Conservation (phyloP, 2,797 vertebrate species). For the Gadopsis bispinosus region DNA sequence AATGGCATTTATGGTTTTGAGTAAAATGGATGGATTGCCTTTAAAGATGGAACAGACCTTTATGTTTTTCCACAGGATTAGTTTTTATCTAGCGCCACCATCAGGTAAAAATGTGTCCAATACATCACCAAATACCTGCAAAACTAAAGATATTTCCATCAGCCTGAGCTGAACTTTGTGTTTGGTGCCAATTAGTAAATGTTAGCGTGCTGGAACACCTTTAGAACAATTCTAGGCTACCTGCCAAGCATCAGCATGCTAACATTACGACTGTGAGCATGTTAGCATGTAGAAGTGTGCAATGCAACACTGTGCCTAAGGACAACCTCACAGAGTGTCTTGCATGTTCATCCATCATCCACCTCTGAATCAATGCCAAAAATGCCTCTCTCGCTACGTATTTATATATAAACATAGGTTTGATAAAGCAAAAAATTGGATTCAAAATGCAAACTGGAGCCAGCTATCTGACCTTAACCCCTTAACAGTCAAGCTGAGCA, state of each 20-base stretch:
- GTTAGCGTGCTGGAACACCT: not conserved
- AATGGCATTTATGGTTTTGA: not conserved
- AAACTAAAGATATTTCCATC: not conserved
- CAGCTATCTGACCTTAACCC: conserved; percentile 1
- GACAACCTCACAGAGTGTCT: too few species aligned
- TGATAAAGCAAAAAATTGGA: not conserved
- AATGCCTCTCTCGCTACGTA: not conserved
- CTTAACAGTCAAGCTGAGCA: conserved; percentile 1
- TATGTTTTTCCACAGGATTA: not conserved
- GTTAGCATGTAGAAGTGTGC: not conserved
- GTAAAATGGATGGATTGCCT: not conserved
- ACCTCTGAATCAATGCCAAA: not conserved
- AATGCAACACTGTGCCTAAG: not conserved
- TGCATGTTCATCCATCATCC: not conserved
- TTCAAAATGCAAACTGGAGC: not conserved
- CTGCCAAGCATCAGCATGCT: not conserved
- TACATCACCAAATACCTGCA: not conserved
- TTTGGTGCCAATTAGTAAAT: not conserved
- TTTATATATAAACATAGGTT: not conserved
- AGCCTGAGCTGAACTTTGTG: not conserved
- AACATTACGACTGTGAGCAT: not conserved
- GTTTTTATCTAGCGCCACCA: not conserved
- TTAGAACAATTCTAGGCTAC: not conserved
- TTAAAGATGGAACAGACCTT: not conserved
- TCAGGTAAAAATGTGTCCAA: not conserved